Percentiles rank a stretch among this genome's conserved stretches.
phyloP scores from a whole-genome alignment of 2,113 vertebrate species.

The Formicarius rufipectus region DNA sequence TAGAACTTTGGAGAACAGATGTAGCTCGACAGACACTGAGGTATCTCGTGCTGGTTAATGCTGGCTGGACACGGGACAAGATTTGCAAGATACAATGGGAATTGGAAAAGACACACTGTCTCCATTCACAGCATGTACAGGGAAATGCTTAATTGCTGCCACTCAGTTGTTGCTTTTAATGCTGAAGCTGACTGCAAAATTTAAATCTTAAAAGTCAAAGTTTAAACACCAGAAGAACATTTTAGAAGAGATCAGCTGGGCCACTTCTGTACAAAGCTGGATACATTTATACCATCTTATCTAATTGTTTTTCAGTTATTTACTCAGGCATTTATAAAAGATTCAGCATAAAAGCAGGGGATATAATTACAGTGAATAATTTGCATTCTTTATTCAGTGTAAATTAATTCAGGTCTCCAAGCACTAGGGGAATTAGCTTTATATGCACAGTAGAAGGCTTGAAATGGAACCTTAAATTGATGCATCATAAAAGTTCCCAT shows the following conservation, averaged over 20 bases:
- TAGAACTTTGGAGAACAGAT: neutral
- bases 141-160: neutral
- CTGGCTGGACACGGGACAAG: neutral
- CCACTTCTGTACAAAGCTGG: neutral
- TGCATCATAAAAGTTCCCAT: neutral
- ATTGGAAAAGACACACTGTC: neutral
- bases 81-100: neutral
- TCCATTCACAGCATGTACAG: neutral
- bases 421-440: neutral
- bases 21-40: neutral
- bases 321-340: slow-evolving; percentile 9
- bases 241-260: neutral
- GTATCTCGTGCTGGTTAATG: neutral
- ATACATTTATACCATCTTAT: neutral
- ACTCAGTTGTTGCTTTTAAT: neutral
- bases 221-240: neutral
- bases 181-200: neutral
- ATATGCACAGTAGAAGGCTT: neutral
- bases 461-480: slow-evolving; percentile 1
- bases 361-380: neutral
- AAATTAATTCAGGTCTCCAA: slow-evolving; percentile 39
- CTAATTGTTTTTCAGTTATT: slow-evolving; percentile 8
- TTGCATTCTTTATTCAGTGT: neutral
- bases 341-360: neutral
- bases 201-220: neutral